These are phyloP conservation scores for Chymomyza procnemis DNA, from an alignment of 2,888 invertebrate genomes.

Conservation along the genomic window DNA sequence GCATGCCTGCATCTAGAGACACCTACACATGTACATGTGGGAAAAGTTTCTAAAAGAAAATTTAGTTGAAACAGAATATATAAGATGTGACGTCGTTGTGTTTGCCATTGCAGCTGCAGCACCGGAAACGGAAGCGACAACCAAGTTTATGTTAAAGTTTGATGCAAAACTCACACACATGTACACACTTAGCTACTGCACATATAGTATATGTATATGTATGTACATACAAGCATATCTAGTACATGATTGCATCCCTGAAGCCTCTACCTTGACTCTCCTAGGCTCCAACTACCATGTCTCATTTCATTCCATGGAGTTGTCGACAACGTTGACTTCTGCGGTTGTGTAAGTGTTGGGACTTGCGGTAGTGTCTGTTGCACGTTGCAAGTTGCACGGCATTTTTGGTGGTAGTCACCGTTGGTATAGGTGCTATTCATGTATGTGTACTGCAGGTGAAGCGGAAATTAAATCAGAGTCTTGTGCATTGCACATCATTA, in stretches of 20 bases:
- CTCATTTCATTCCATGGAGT: slow-evolving; percentile 4
- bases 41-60: slow-evolving; percentile 57
- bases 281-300: neutral
- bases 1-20: too few species aligned
- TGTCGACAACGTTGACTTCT: slow-evolving; percentile 57
- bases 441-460: slow-evolving; percentile 43
- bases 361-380: slow-evolving; percentile 59
- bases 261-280: neutral
- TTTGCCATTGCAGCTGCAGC: slow-evolving; percentile 15
- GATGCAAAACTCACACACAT: slow-evolving; percentile 54
- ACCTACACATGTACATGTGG: slow-evolving; percentile 14
- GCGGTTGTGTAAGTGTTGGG: slow-evolving; percentile 50
- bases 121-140: slow-evolving; percentile 67
- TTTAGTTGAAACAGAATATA: slow-evolving; percentile 55
- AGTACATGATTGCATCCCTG: neutral
- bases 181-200: slow-evolving; percentile 13
- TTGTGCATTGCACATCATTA: slow-evolving; percentile 66
- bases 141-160: slow-evolving; percentile 71
- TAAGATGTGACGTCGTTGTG: slow-evolving; percentile 11
- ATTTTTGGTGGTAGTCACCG: slow-evolving; percentile 3
- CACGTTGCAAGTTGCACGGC: slow-evolving; percentile 28
- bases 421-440: neutral
- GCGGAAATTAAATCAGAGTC: slow-evolving; percentile 69
- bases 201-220: too few species aligned
- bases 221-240: neutral